A percentile compares a stretch with the other conserved stretches of the same genome.
These are phyloP conservation scores for Hydriomena furcata DNA, from an alignment of 2,888 invertebrate genomes.

Conservation along the genomic window DNA sequence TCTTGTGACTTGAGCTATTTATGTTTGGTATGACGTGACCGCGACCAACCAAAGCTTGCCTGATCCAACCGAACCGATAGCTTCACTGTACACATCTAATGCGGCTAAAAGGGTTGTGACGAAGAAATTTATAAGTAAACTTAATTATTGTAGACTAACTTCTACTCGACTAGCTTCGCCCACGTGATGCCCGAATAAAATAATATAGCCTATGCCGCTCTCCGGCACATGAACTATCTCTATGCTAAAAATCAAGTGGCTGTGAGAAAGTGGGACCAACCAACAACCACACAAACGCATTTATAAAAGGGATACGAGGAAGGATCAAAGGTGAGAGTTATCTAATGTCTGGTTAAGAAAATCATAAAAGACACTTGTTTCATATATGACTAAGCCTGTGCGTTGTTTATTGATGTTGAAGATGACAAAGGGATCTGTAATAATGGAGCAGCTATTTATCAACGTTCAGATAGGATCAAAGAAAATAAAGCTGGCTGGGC, in stretches of 20 bases:
- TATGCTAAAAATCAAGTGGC: too few species aligned
- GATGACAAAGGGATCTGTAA: conserved; percentile 23
- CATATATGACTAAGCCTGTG: conserved; percentile 13
- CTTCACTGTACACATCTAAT: too few species aligned
- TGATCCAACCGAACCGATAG: conserved; percentile 9
- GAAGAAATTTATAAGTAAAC: conserved; percentile 5
- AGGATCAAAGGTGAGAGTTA: conserved; percentile 14
- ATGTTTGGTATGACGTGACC: conserved; percentile 54
- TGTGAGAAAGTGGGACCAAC: too few species aligned
- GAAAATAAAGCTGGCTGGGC: conserved; percentile 42
- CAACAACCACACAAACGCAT: too few species aligned
- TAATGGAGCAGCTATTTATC: conserved; percentile 20
- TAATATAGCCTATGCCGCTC: too few species aligned
- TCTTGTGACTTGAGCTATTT: conserved; percentile 77
- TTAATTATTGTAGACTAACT: too few species aligned
- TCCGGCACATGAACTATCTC: too few species aligned
- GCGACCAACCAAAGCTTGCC: conserved; percentile 16
- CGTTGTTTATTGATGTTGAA: conserved; percentile 13
- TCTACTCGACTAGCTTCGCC: too few species aligned
- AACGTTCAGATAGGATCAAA: conserved; percentile 28
- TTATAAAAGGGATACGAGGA: conserved; percentile 3
- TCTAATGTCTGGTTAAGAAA: conserved; percentile 3
- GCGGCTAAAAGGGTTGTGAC: background rate
- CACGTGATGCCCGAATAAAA: too few species aligned
- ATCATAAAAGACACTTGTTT: conserved; percentile 16